Evolutionary conservation across 1,140 invertebrate genomes (phyloP).

Genomic region (Myzus persicae): DNA sequence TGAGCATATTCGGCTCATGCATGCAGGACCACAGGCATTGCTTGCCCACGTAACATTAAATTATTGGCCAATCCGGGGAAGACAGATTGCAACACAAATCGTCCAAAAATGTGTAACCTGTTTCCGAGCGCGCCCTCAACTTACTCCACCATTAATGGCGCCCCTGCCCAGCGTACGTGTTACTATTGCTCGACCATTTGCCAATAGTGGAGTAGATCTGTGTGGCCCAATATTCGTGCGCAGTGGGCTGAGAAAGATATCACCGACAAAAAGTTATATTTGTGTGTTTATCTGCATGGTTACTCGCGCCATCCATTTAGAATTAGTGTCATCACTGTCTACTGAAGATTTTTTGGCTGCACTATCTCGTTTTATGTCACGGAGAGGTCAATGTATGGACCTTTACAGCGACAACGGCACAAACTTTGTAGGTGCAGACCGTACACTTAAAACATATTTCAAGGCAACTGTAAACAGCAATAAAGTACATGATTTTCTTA

Average conservation of each 20-base stretch:
- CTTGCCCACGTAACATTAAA: neutral
- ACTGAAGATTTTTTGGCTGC: neutral
- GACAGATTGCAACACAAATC: too few relatives aligned
- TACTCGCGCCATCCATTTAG: neutral
- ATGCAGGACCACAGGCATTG: constrained; percentile 25
- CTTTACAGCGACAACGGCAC: neutral
- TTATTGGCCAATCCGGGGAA: constrained; percentile 39
- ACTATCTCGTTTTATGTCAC: neutral
- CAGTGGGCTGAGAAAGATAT: neutral
- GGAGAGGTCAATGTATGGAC: neutral
- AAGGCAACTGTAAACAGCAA: neutral
- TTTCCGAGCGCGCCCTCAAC: neutral
- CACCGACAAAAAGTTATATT: neutral
- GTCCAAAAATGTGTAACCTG: too few relatives aligned
- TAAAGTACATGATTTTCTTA: neutral
- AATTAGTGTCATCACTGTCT: neutral
- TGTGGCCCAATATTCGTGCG: neutral
- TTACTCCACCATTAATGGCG: neutral
- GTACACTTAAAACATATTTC: neutral
- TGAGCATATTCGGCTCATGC: constrained; percentile 53
- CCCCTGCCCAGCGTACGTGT: neutral
- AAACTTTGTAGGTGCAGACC: neutral
- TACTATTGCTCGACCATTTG: neutral
- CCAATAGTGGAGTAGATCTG: neutral
- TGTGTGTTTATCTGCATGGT: neutral